Evolutionary conservation across 2,797 vertebrate genomes (phyloP).

Genomic region (Gadopsis marmoratus): DNA sequence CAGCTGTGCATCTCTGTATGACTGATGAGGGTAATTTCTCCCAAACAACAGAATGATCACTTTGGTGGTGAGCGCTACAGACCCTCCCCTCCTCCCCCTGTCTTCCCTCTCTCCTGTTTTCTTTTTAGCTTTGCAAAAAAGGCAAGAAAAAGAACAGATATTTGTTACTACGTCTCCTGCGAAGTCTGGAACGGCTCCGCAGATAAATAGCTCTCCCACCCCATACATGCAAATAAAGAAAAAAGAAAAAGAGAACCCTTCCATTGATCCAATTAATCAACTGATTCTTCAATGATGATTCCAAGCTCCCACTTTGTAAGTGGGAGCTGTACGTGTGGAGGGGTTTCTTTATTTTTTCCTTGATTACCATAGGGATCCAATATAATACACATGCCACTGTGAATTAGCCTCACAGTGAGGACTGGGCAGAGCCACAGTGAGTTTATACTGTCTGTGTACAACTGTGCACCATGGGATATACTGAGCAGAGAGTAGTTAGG

Average conservation of each 20-base stretch:
- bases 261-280: conserved; percentile 38
- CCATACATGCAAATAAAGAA: conserved; percentile 20
- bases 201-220: conserved; percentile 57
- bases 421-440: conserved; percentile 53
- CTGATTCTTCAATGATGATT: conserved; percentile 42
- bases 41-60: conserved; percentile 89
- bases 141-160: conserved; percentile 55
- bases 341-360: conserved; percentile 71
- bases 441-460: conserved; percentile 63
- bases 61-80: conserved; percentile 78
- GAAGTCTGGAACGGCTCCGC: conserved; percentile 53
- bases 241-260: conserved; percentile 37
- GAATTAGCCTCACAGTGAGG: conserved; percentile 70
- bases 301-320: conserved; percentile 36
- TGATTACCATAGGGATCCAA: conserved; percentile 77
- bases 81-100: conserved; percentile 54
- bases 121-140: conserved; percentile 65
- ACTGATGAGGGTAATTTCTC: conserved; percentile 91
- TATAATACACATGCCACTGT: conserved; percentile 78
- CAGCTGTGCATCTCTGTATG: conserved; percentile 88
- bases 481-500: conserved; percentile 76
- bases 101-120: conserved; percentile 57
- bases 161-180: conserved; percentile 74
- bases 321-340: conserved; percentile 27
- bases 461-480: conserved; percentile 65